Conservation (phyloP, 2,888 invertebrate species). For the Acleris emargana region DNA sequence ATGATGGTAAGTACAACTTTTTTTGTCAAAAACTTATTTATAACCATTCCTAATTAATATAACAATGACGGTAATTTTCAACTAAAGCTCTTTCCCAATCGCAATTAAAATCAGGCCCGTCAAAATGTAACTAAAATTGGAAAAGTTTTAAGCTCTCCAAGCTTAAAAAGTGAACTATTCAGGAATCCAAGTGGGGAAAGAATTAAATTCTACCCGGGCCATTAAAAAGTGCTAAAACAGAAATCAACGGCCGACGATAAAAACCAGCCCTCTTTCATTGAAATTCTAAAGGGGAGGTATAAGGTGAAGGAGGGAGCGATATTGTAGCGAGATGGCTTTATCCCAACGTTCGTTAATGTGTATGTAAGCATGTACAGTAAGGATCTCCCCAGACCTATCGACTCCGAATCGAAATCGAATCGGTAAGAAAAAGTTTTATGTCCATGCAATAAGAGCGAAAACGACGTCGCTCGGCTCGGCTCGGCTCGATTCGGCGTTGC, state of each 20-base stretch:
- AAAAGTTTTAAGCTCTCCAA: constrained; percentile 21
- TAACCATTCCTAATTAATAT: background rate
- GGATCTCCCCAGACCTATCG: no score
- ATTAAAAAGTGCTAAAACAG: constrained; percentile 74
- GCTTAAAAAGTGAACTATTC: constrained; percentile 40
- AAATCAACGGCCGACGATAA: constrained; percentile 63
- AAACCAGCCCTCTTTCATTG: constrained; percentile 53
- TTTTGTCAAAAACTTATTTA: no score
- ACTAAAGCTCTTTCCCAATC: background rate
- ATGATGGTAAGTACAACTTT: no score
- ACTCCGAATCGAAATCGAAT: no score
- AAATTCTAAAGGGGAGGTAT: constrained; percentile 36
- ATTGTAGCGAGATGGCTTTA: background rate
- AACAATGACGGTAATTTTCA: background rate
- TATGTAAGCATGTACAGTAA: no score
- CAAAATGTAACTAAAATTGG: constrained; percentile 21
- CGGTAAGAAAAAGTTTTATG: no score
- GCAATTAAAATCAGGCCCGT: constrained; percentile 1
- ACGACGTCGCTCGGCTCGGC: no score
- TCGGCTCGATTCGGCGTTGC: no score
- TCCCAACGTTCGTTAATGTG: no score
- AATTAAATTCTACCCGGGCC: constrained; percentile 49
- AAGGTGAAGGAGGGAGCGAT: constrained; percentile 8
- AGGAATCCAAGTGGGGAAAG: constrained; percentile 32
- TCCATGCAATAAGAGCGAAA: no score